Percentiles rank a stretch among this genome's conserved stretches.
Conservation (phyloP, 1,140 invertebrate species). For the Lamellibrachia luymesi region DNA sequence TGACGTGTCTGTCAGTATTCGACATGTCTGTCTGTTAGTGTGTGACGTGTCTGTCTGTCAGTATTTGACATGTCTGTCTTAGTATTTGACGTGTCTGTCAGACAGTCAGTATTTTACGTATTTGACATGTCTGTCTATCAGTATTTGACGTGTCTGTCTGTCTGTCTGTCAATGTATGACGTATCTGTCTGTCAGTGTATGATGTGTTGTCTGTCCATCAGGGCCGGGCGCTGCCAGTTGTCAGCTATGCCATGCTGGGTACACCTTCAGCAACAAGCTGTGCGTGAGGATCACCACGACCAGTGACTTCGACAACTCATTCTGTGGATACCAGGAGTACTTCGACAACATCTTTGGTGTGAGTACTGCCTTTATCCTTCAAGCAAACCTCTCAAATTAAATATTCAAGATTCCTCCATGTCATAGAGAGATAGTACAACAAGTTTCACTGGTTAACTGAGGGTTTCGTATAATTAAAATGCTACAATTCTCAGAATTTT, state of each 20-base stretch:
- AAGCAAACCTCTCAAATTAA: too few relatives aligned
- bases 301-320: not conserved
- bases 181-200: constrained; percentile 16
- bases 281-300: not conserved
- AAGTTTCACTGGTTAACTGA: too few relatives aligned
- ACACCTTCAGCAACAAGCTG: constrained; percentile 15
- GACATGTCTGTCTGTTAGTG: constrained; percentile 8
- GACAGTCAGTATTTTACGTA: not conserved
- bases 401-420: too few relatives aligned
- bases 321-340: not conserved
- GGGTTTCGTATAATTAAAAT: too few relatives aligned
- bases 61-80: constrained; percentile 13
- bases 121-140: constrained; percentile 19
- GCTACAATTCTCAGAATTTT: too few relatives aligned
- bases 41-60: constrained; percentile 8
- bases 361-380: not conserved
- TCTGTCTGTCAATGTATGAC: constrained; percentile 14
- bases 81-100: not conserved
- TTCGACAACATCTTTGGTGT: constrained; percentile 9
- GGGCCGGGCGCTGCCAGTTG: not conserved
- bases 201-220: constrained; percentile 12
- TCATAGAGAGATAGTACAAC: too few relatives aligned
- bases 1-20: not conserved
- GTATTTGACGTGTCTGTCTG: constrained; percentile 9
- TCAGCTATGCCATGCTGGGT: not conserved